Base-by-base conservation (phyloP, 2,888 invertebrate genomes). In the Xestia xanthographa region DNA sequence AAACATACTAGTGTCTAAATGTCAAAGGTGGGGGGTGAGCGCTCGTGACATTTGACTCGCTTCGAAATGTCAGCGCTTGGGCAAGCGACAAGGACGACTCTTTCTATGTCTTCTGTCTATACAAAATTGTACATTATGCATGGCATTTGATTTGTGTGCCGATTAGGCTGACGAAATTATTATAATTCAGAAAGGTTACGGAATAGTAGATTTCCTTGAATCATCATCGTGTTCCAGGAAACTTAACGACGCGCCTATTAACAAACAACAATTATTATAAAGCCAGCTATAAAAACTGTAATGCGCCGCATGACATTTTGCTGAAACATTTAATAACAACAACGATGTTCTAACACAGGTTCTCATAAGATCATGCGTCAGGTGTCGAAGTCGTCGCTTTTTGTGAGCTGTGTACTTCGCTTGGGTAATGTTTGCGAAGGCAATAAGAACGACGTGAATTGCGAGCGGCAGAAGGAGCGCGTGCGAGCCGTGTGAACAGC, bases 81-180 rank as follows among this genome's bases (percentile, higher is more conserved):
- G 96, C 94, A 96, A 96, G 94, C 93, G 90, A 93, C 96, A 96
- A 96, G 96, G 96, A 96, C 96, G 95, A 95, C 94, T 96, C 95
- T 95, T 96, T 96, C 95, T 94, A 94, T 92, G 94, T 92, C 93
- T 93, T 95, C 94, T 93, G 91, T 92, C 92, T 93, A 91, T 92
- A 92, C 90, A 90, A 91, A 92, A 93, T 92, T 90, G 92, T 92
- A 93, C 91, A 95, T 95, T 95, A 95, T 94, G 93, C 93, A 93
- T 95, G 95, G 92, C 95, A 95, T 95, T 96, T 95, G 93, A 95
- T 94, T 95, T 94, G 93, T 93, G 89, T 92, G 89, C 89, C 92
- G 91, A 91, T 90, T 88, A 88, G 85, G 87, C 92, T 96, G 94
- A 93, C 86, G 95, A 95, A 95, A 96, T 95, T 92, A 94, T 94